Evolutionary conservation across 1,140 invertebrate genomes (phyloP), one percentile per base, ranked within the genome.

Genomic region (Ectropis grisescens): DNA sequence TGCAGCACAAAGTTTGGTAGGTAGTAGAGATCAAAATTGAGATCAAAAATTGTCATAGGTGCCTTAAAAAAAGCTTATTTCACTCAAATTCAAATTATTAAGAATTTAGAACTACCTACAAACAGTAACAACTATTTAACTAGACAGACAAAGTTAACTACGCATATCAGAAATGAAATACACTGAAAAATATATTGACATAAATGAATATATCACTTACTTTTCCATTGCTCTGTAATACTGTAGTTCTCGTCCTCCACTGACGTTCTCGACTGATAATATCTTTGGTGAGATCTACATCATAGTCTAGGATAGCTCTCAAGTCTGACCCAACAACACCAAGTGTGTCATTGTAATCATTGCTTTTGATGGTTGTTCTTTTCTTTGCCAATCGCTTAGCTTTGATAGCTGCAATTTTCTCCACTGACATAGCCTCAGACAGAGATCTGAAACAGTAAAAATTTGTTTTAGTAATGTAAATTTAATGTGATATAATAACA

Each of bases 391-490:
- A 84, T 82, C 96, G 90, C 84, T 99, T 99, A 0, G 96, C 96
- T 83, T 98, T 98, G 36, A 99, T 97, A 9, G 95, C 96, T 12
- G 96, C 96, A 82, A 99, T 98, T 80, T 97, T 98, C 70, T 98
- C 96, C 5, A 97, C 93, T 1, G 96, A 96, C 94, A 99, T 95
- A 29, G 94, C 93, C 59, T 98, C 95, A 12, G 95, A 97, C 10
- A 98, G 82, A 2, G 96, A 97, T 47, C 89, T 91, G 52, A 35
- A 56, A 41, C n/a, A n/a, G n/a, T n/a, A n/a, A n/a, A n/a, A n/a
- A n/a, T n/a, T n/a, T n/a, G 16, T 2, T 25, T 7, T n/a, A n/a
- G n/a, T 7, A 9, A 30, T 30, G 13, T 13, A 9, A 13, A 13
- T 13, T 1, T 12, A 29, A 12, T 13, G 3, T 13, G 4, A 30